Percentiles rank a stretch among this genome's conserved stretches.
Evolutionary conservation across 2,888 invertebrate genomes (phyloP).

Genomic region (Rapana venosa): DNA sequence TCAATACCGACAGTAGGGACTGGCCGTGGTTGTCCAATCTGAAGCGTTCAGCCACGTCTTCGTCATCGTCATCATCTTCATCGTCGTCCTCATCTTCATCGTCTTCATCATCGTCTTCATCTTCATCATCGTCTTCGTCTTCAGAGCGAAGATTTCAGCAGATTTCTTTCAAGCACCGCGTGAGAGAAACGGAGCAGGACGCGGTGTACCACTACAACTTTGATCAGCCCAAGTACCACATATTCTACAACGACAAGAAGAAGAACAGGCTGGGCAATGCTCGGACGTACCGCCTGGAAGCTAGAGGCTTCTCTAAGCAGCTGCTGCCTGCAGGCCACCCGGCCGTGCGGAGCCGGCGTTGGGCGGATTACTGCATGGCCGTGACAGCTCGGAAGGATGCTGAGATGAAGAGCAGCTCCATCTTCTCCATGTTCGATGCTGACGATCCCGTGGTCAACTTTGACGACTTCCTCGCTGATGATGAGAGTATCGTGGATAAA

Average conservation of each 20-base stretch:
- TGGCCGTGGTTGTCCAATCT: constrained; percentile 49
- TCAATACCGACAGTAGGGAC: constrained; percentile 50
- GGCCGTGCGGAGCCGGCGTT: constrained; percentile 57
- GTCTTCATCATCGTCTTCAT: not conserved
- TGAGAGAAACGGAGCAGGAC: constrained; percentile 59
- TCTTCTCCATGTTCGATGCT: constrained; percentile 61
- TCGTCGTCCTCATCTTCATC: not conserved
- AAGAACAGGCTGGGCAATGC: constrained; percentile 58
- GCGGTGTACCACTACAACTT: constrained; percentile 65
- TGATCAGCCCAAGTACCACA: constrained; percentile 65
- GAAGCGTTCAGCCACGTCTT: not conserved
- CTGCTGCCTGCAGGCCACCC: constrained; percentile 55
- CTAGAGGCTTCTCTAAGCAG: constrained; percentile 56
- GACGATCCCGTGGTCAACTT: constrained; percentile 62
- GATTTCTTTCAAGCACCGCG: constrained; percentile 51
- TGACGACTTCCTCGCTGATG: constrained; percentile 57
- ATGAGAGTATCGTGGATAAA: constrained; percentile 65
- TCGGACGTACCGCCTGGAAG: constrained; percentile 58
- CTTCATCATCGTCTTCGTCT: not conserved
- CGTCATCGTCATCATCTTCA: not conserved
- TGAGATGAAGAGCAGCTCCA: constrained; percentile 63
- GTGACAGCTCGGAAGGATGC: constrained; percentile 60
- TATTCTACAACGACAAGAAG: constrained; percentile 55
- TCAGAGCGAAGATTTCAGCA: constrained; percentile 49
- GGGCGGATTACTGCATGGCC: constrained; percentile 65